Evolutionary conservation across 2,888 invertebrate genomes (phyloP), one percentile per base, ranked within the genome.

Genomic region (Nomada lathburiana): DNA sequence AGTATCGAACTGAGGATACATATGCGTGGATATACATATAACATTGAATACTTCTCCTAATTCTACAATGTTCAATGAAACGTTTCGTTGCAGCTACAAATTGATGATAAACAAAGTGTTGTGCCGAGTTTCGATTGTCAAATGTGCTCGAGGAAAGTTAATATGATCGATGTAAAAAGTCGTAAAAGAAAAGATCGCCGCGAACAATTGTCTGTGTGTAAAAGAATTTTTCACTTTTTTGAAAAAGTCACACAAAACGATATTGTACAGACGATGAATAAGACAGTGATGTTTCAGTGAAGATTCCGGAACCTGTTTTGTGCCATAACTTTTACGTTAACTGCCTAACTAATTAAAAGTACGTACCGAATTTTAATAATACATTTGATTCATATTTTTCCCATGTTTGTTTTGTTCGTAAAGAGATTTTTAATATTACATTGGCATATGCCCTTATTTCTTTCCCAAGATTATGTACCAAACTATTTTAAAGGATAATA

Each of bases 131-230:
- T 71, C 64, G 82, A 82, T 76, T 81, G 68, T 76, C 71, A 82
- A 47, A 47, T 67, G 60, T 69, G 44, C 36, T 53, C 26, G 26
- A 20, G 29, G 13, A n/a, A 55, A 70, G 53, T 80, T 70, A 82
- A 71, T 75, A 76, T 76, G 76, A 67, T 72, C 71, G 53, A 82
- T 26, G 69, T 53, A n/a, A 75, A 60, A 67, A 62, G 55, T 47
- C 29, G 47, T 44, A 42, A 23, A 16, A 52, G 50, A 7, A 47
- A 50, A 71, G 55, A 67, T 75, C 81, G 42, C 53, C 18, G 65
- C 47, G 18, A 68, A 71, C 57, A 23, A 26, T 81, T 53, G 29
- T 10, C 29, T 18, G 52, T 53, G 36, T 20, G n/a, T 20, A 29
- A 73, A 68, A 42, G 44, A 52, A 60, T 53, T 29, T 63, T 47